phyloP scores from a whole-genome alignment of 2,888 invertebrate genomes.

The Stenoptilia bipunctidactyla region DNA sequence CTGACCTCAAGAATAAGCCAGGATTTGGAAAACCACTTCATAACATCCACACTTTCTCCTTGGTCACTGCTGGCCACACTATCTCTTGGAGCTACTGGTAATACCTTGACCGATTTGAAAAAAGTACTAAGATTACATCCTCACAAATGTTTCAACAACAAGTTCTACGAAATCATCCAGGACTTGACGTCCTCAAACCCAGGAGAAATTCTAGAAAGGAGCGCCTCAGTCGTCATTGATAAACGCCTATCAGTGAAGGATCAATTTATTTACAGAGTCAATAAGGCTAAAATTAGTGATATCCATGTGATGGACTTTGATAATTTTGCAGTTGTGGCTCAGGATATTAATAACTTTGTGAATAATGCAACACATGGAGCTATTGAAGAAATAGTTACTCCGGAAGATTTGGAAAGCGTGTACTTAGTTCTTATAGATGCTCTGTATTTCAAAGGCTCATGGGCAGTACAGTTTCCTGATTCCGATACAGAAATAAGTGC shows the following conservation, averaged over 20 bases:
- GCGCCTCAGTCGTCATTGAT: conserved; percentile 37
- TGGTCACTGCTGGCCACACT: conserved; percentile 42
- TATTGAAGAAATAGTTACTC: conserved; percentile 38
- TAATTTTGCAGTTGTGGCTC: conserved; percentile 25
- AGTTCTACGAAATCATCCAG: conserved; percentile 33
- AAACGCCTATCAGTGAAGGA: conserved; percentile 23
- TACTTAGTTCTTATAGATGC: conserved; percentile 39
- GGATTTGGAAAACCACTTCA: conserved; percentile 48
- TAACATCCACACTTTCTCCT: conserved; percentile 39
- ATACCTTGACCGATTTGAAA: conserved; percentile 33
- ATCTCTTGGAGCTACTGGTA: conserved; percentile 37
- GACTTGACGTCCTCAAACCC: conserved; percentile 18
- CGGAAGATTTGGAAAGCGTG: conserved; percentile 32
- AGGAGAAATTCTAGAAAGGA: conserved; percentile 30
- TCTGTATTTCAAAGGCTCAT: conserved; percentile 46
- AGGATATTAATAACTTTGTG: conserved; percentile 38
- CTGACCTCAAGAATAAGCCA: conserved; percentile 27
- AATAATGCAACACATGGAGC: conserved; percentile 33
- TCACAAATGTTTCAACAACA: conserved; percentile 39
- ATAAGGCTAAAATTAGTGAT: conserved; percentile 25
- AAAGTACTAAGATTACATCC: conserved; percentile 30
- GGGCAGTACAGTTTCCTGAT: conserved; percentile 32
- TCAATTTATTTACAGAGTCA: conserved; percentile 23
- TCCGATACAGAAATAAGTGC: conserved; percentile 31
- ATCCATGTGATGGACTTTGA: conserved; percentile 29